These are phyloP conservation scores for Lithophane semibrunnea DNA, from an alignment of 2,888 invertebrate genomes.

Conservation along the genomic window DNA sequence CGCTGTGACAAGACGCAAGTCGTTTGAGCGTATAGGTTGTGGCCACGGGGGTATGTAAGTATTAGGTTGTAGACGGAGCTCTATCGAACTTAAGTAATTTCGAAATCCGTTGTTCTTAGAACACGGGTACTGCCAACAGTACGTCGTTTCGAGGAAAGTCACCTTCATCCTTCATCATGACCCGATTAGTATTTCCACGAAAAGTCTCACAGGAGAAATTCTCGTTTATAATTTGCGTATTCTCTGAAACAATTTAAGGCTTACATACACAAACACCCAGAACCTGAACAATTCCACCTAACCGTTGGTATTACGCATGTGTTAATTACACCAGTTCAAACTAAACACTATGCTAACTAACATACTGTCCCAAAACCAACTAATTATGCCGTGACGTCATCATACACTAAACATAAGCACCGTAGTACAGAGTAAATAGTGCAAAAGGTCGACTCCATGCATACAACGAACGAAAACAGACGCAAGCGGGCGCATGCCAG, in stretches of 20 bases:
- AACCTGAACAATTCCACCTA: slow-evolving; percentile 22
- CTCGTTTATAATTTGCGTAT: slow-evolving; percentile 1
- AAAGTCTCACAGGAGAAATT: neutral
- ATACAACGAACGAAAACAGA: neutral
- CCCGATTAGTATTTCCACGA: neutral
- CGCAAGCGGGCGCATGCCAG: neutral
- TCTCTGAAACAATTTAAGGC: slow-evolving; percentile 5
- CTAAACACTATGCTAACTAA: slow-evolving; percentile 53
- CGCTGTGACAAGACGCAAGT: too few relatives aligned
- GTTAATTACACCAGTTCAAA: slow-evolving; percentile 50
- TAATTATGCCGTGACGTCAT: slow-evolving; percentile 57
- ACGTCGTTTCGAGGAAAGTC: neutral
- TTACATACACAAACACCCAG: neutral
- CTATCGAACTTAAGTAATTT: neutral
- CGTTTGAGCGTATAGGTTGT: neutral
- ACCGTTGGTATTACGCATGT: slow-evolving; percentile 13
- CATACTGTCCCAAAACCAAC: slow-evolving; percentile 57
- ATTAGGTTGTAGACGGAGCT: neutral
- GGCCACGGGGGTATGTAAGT: neutral
- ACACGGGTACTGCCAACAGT: neutral
- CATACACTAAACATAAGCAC: slow-evolving; percentile 59
- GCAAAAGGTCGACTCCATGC: neutral
- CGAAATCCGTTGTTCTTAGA: neutral
- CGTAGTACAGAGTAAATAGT: neutral
- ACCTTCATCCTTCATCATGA: neutral